Conservation (phyloP, 2,113 vertebrate species). For the Eubucco bourcierii region DNA sequence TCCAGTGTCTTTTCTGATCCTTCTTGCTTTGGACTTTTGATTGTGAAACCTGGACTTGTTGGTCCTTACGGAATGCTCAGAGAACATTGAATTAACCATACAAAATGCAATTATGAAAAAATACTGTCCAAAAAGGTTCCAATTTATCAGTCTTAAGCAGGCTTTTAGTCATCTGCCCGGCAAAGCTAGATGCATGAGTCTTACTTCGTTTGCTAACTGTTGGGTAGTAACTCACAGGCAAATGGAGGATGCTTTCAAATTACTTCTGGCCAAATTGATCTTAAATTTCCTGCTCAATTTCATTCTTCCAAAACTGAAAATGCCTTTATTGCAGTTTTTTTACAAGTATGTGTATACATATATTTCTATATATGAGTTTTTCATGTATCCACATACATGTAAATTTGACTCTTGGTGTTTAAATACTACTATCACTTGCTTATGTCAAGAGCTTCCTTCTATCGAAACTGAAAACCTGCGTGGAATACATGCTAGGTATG, state of each 20-base stretch:
- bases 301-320: not conserved
- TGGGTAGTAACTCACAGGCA: not conserved
- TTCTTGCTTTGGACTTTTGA: not conserved
- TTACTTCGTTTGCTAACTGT: not conserved
- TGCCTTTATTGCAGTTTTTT: not conserved
- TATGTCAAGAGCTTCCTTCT: not conserved
- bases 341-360: fast-evolving
- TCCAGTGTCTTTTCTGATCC: not conserved
- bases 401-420: not conserved
- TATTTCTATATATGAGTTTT: too few relatives aligned
- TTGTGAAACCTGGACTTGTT: not conserved
- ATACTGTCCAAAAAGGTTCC: not conserved
- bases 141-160: not conserved
- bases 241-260: not conserved
- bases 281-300: not conserved
- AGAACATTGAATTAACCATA: not conserved
- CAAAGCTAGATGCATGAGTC: not conserved
- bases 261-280: not conserved
- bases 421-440: not conserved
- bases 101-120: not conserved
- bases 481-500: not conserved
- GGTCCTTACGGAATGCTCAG: not conserved
- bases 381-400: not conserved
- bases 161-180: not conserved
- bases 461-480: not conserved